Conservation (phyloP, 2,888 invertebrate species). For the Melanotus villosus region DNA sequence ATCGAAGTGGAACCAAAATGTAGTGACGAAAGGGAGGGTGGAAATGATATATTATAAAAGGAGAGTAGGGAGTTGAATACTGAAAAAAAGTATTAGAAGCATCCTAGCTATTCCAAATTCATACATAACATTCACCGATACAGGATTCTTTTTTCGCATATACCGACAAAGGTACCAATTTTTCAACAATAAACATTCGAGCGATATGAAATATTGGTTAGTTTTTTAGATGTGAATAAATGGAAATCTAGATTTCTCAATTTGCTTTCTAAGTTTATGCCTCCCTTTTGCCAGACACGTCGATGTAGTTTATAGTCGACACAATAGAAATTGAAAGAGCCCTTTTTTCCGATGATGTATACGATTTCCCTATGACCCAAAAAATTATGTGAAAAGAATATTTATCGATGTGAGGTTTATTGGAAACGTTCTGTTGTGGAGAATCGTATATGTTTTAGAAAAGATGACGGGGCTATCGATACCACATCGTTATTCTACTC, state of each 20-base stretch:
- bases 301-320: slow-evolving; percentile 19
- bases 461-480: neutral
- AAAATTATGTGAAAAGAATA: slow-evolving; percentile 22
- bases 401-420: slow-evolving; percentile 9
- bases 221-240: neutral
- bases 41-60: slow-evolving; percentile 15
- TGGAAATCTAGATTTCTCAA: slow-evolving; percentile 3
- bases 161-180: no score
- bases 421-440: neutral
- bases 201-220: neutral
- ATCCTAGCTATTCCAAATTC: slow-evolving; percentile 6
- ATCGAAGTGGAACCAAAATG: slow-evolving; percentile 17
- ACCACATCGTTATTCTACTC: slow-evolving; percentile 29
- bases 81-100: slow-evolving; percentile 9
- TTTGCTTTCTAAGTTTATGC: neutral
- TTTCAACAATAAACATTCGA: no score
- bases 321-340: slow-evolving; percentile 19
- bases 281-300: slow-evolving; percentile 2
- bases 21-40: slow-evolving; percentile 9
- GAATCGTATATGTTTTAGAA: slow-evolving; percentile 1
- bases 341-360: slow-evolving; percentile 20
- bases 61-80: slow-evolving; percentile 3
- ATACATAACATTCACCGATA: neutral
- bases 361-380: slow-evolving; percentile 20
- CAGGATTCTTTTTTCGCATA: neutral